Percentiles rank a stretch among this genome's conserved stretches.
Evolutionary conservation across 2,797 vertebrate species (phyloP).

Genomic region (Eremophila alpestris): DNA sequence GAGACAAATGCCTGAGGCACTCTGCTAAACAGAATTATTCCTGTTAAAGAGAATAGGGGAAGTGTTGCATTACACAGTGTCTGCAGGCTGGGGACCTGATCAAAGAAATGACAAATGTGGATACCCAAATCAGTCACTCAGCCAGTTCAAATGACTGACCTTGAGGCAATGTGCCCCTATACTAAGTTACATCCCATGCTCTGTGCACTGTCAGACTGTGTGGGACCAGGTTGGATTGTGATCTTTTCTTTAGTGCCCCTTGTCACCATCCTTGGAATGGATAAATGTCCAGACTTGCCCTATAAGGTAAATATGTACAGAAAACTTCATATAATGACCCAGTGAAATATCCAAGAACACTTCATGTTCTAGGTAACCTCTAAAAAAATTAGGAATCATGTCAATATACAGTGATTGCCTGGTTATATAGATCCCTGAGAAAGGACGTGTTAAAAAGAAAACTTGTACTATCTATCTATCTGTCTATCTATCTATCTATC

Average conservation of each 20-base stretch:
- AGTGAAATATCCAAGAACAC: background rate
- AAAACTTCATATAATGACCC: background rate
- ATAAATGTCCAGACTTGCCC: background rate
- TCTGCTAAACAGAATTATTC: background rate
- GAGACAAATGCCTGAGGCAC: background rate
- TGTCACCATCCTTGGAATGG: background rate
- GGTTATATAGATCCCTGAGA: background rate
- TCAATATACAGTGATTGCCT: background rate
- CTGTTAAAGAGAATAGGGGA: background rate
- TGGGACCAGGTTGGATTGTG: fast-evolving
- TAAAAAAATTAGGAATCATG: background rate
- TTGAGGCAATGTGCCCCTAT: fast-evolving
- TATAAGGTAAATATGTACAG: background rate
- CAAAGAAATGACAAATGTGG: background rate
- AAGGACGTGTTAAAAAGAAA: background rate
- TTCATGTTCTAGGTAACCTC: background rate
- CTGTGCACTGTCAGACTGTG: background rate
- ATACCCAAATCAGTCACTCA: background rate
- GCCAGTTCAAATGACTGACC: fast-evolving
- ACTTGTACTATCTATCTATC: too few species aligned
- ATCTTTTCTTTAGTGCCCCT: background rate
- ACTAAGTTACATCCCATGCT: fast-evolving
- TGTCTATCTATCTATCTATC: too few species aligned
- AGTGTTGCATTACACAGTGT: background rate
- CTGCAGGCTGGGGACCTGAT: too few species aligned